Evolutionary conservation across 53 echinoderm and acorn worm species (phyloP), one percentile per base, ranked within the genome.

Genomic region (Luidia sarsii): DNA sequence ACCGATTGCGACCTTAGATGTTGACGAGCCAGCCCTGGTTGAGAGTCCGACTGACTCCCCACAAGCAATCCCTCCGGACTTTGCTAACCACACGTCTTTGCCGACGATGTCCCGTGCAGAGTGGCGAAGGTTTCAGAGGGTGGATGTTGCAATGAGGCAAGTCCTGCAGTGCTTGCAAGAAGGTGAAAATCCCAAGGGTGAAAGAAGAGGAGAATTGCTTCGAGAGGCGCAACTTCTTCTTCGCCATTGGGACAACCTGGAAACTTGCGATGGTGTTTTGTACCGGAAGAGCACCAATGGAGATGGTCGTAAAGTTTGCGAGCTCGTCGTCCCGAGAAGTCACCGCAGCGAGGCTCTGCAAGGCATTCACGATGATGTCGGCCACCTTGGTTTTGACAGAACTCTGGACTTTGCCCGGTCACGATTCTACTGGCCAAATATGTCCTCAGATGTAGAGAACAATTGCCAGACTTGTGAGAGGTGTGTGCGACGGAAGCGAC

Each of bases 361-460:
- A 50, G 71, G 67, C 0, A 16, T 90, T 1, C 86, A 86, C 43
- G 82, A 89, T 50, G 82, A 86, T 35, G 62, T 77, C 5, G 86
- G 90, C 19, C 90, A 90, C 50, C 90, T 80, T 32, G 86, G 90
- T 1, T 11, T 43, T 4, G 82, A 90, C 9, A 37, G 86, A 29
- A 86, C 90, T 1, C 33, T 85, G 30, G 89, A 80, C 37, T 68
- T 89, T 19, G 64, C 70, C 8, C 70, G 90, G 2, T 71, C 81
- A 7, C 36, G 72, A 5, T 90, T 90, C 67, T 87, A 75, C 70
- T 90, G 91, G 82, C 86, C 90, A 14, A 64, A 35, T 27, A 90
- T 90, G 90, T 49, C 63, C 20, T 19, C 35, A 4, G 46, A 74
- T 45, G 55, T 85, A 3, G 75, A 85, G 21, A 33, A 65, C 20